phyloP scores from a whole-genome alignment of 2,888 invertebrate genomes.

The Periphyllus acericola region DNA sequence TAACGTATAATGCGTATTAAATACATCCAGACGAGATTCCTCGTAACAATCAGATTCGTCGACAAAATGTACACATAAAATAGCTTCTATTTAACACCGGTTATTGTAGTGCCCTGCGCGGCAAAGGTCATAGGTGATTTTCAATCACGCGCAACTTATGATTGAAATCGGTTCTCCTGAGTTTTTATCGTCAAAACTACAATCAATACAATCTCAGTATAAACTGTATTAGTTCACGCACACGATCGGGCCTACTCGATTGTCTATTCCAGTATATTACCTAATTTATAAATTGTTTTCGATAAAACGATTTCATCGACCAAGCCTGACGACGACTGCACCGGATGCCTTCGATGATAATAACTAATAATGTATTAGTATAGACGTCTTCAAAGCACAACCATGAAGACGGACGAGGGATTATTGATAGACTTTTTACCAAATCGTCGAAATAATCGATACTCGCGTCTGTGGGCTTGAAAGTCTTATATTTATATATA shows the following conservation, averaged over 20 bases:
- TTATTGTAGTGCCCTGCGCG: neutral
- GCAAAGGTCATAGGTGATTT: neutral
- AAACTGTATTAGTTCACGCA: no score
- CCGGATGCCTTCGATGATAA: no score
- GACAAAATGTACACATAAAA: neutral
- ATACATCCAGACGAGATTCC: neutral
- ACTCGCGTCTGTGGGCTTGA: neutral
- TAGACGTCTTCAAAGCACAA: no score
- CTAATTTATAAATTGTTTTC: no score
- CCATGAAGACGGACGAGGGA: neutral
- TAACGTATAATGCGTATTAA: neutral
- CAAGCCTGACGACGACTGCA: no score
- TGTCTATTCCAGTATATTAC: no score
- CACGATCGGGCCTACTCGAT: no score
- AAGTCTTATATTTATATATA: neutral
- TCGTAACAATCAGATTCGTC: neutral
- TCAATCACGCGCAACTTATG: neutral
- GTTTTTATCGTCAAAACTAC: neutral
- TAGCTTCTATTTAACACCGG: neutral
- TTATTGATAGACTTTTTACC: neutral
- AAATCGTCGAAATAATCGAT: neutral
- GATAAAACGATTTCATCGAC: no score
- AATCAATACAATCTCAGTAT: neutral
- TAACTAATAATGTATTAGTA: no score
- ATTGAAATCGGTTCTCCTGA: no score